These are phyloP conservation scores for Triops longicaudatus DNA, from an alignment of 1,140 invertebrate species.

Conservation along the genomic window DNA sequence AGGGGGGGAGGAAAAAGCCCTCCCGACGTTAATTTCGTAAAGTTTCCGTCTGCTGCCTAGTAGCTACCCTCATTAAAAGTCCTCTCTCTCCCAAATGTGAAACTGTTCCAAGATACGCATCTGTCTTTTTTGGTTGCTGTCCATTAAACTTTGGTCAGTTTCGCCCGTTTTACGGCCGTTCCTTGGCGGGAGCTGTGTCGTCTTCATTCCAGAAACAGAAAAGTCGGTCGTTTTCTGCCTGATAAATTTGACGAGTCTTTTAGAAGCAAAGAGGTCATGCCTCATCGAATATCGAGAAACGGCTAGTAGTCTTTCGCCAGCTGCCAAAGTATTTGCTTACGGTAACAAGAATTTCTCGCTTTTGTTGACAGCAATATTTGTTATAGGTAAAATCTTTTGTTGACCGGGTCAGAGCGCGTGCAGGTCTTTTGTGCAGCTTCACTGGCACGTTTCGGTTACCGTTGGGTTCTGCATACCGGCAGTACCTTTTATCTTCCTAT, in stretches of 20 bases:
- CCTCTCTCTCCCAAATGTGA: background rate
- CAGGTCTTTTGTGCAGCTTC: background rate
- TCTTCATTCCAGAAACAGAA: background rate
- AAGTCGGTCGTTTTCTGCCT: no score
- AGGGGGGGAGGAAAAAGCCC: background rate
- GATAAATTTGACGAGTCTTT: no score
- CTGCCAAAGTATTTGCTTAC: background rate
- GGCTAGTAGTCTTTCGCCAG: background rate
- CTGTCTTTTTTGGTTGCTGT: background rate
- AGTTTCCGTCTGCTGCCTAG: constrained; percentile 1
- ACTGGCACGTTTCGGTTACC: background rate
- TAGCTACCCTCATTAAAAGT: constrained; percentile 12
- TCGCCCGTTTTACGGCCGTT: no score
- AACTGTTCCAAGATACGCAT: constrained; percentile 8
- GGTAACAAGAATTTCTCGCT: background rate
- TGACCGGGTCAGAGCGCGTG: background rate
- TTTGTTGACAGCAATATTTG: constrained; percentile 3
- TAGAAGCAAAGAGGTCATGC: background rate
- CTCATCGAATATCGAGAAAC: background rate
- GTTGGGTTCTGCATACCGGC: background rate
- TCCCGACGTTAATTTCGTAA: background rate
- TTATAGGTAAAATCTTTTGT: background rate
- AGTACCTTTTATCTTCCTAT: background rate
- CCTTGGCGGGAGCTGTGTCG: background rate
- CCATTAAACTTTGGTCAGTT: background rate